A percentile compares a stretch with the other conserved stretches of the same genome.
Conservation (phyloP, 2,113 vertebrate genomes). For the Eptesicus fuscus region DNA sequence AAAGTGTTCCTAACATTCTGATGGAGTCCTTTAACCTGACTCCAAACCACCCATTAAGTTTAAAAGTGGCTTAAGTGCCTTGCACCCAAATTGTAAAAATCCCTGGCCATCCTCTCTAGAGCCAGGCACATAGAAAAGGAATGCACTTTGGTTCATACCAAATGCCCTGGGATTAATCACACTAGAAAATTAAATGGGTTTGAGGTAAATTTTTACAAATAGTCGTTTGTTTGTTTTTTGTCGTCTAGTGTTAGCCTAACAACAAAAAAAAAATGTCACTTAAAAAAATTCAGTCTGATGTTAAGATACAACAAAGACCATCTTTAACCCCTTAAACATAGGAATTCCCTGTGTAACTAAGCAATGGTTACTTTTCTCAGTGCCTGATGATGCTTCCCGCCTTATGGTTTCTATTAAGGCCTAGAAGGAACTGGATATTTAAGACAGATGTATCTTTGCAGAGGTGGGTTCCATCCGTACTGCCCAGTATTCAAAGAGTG, state of each 20-base stretch:
- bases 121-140: constrained; percentile 93
- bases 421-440: constrained; percentile 78
- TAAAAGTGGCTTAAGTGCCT: constrained; percentile 88
- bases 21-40: constrained; percentile 78
- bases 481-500: constrained; percentile 78
- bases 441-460: constrained; percentile 79
- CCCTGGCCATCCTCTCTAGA: constrained; percentile 81
- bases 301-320: constrained; percentile 83
- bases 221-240: constrained; percentile 75
- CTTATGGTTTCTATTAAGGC: constrained; percentile 85
- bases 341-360: constrained; percentile 66
- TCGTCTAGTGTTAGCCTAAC: constrained; percentile 82
- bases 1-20: constrained; percentile 79
- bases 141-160: constrained; percentile 99
- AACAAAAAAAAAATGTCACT: constrained; percentile 76
- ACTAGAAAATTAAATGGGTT: constrained; percentile 86
- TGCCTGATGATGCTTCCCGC: constrained; percentile 66
- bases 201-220: constrained; percentile 90
- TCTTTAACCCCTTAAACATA: constrained; percentile 80
- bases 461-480: constrained; percentile 77
- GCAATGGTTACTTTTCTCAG: constrained; percentile 56
- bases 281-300: constrained; percentile 82
- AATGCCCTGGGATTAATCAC: constrained; percentile 95
- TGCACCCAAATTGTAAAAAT: constrained; percentile 88
- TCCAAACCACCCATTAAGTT: constrained; percentile 81